Evolutionary conservation across 2,888 invertebrate genomes (phyloP), one percentile per base, ranked within the genome.

Genomic region (Empis stercorea): DNA sequence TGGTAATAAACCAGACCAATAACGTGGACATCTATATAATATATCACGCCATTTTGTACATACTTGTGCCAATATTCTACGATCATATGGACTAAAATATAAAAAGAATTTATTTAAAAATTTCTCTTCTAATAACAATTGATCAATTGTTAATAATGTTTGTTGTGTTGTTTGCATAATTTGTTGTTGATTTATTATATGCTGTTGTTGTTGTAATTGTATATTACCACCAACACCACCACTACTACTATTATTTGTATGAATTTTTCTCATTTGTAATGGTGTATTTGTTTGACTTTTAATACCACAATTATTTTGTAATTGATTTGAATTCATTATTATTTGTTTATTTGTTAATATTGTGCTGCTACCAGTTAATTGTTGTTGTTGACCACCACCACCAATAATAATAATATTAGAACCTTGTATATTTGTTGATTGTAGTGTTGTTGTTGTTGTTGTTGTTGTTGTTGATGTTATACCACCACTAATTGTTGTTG

Each of bases 1-100:
- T 1, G 92, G 91, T 56, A 87, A 74, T 46, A 93, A 74, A 3
- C 89, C 88, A 30, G 77, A 75, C 94, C 94, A 95, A 72, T 84
- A 88, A 45, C 83, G 76, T n/a, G 86, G 85, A 57, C 84, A 80
- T 48, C 88, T 79, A 70, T 95, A 95, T 47, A 94, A 72, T 47
- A 88, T 75, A 64, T 92, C 89, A 52, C 89, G 78, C 94, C 94
- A 95, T 62, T 81, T 76, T 51, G 78, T 76, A 71, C 92, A 93
- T 47, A 91, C 81, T 71, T 87, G 87, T 11, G 91, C 87, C 56
- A 94, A 73, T 13, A 78, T 71, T 51, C 87, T 78, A 51, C 91
- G 73, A 58, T 94, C 94, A 56, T 76, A 76, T 13, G 86, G 74
- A 53, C 77, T 78, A 65, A 89, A 87, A 65, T 86, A 89, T 39